Percentiles rank a stretch among this genome's conserved stretches.
These are phyloP conservation scores for Trichacis sp. DNA, from an alignment of 2,888 invertebrate genomes.

Conservation along the genomic window DNA sequence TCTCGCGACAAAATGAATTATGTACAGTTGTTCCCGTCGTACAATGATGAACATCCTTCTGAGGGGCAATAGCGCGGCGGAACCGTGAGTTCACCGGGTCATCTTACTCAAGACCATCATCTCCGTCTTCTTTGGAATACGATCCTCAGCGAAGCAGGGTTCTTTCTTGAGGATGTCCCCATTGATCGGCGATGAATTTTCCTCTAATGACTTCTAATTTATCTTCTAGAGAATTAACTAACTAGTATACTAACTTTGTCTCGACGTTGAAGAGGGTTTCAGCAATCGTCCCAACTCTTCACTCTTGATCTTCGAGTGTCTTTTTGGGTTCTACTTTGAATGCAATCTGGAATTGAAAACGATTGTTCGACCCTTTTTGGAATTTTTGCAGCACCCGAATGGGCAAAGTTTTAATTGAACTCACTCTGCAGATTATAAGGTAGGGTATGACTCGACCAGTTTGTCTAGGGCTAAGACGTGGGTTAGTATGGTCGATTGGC, in stretches of 20 bases:
- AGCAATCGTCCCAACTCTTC: constrained; percentile 65
- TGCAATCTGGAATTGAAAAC: constrained; percentile 36
- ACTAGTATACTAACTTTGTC: constrained; percentile 72
- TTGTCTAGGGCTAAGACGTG: constrained; percentile 74
- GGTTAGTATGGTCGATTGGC: constrained; percentile 98
- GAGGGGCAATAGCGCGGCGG: no score
- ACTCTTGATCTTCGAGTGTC: constrained; percentile 63
- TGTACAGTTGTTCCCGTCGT: constrained; percentile 31
- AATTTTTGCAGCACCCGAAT: not conserved
- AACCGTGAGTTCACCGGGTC: no score
- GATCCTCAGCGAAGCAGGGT: constrained; percentile 37
- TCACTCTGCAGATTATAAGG: constrained; percentile 64
- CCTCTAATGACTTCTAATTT: constrained; percentile 65
- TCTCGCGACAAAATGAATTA: constrained; percentile 30
- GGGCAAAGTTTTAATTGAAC: constrained; percentile 30
- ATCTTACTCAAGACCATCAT: not conserved
- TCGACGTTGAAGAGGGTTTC: constrained; percentile 63
- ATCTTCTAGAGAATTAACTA: constrained; percentile 77
- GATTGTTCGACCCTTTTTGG: not conserved
- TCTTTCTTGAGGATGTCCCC: constrained; percentile 39
- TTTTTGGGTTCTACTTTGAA: constrained; percentile 48
- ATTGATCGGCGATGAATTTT: constrained; percentile 53
- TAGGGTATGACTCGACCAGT: constrained; percentile 66
- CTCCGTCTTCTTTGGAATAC: constrained; percentile 20
- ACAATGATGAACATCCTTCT: no score